Evolutionary conservation across 2,888 invertebrate species (phyloP), one percentile per base, ranked within the genome.

Genomic region (Pollenia griseotomentosa): DNA sequence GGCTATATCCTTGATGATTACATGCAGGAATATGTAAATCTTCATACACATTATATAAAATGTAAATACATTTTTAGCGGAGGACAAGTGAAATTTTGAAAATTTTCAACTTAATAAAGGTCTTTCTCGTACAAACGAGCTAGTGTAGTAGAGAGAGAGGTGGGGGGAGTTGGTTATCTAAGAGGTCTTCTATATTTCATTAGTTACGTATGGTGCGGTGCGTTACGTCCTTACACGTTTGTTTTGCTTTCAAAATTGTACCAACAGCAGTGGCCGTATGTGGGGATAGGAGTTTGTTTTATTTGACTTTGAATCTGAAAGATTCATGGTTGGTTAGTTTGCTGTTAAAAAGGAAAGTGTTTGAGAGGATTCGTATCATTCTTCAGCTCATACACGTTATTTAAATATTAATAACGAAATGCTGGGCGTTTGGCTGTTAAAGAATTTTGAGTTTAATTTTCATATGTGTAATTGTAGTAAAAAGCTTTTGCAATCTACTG

Each of bases 281-380:
- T 33, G 33, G 33, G 48, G 48, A n/a, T 73, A 55, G 70, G 63
- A 75, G 80, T 42, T 63, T 70, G 42, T 66, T 70, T 53, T 65
- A 55, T 82, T 78, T 68, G 78, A 83, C 77, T 86, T 33, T 86
- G 82, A 66, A 48, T 63, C 42, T 61, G 33, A 77, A 59, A 81
- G 73, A 84, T 78, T 82, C 87, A 87, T 82, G 78, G 51, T 74
- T 84, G 84, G 84, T 87, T 87, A 79, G 87, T 84, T 87, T 59
- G 61, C 55, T 63, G 46, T 51, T 66, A 55, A 70, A 80, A 82
- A 70, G 81, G 68, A 84, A 74, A 33, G 33, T 33, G 33, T 33
- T 33, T 33, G 33, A 33, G 33, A 33, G 33, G 33, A 33, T 33
- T 33, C 57, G 33, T 55, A 71, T 65, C 57, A 81, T 48, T 19